Evolutionary conservation across 2,113 vertebrate genomes (phyloP), one percentile per base, ranked within the genome.

Genomic region (Ameiurus melas): DNA sequence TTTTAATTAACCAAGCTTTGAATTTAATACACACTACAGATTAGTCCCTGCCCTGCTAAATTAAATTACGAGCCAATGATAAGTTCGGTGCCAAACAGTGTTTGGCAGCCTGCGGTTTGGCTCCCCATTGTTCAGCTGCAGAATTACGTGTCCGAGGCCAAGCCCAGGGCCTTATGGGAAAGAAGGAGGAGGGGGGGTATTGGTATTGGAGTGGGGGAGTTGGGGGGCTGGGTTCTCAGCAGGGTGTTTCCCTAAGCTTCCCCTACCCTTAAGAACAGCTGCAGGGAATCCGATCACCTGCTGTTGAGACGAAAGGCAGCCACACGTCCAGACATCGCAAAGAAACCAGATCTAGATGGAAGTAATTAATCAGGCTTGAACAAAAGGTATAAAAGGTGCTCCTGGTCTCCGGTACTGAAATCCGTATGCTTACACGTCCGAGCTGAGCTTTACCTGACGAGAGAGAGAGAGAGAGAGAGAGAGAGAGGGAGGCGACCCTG

Each of bases 381-480:
- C 47, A 20, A 70, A 43, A 8, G 33, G 19, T 17, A 33, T 30
- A 19, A 53, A 43, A 43, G 39, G 62, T 17, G 53, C 62, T 27
- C 17, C 81, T 43, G 85, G 57, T 16, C 3, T 51, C 20, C 14
- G 30, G 19, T 30, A 70, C 51, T 19, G 51, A 20, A 66, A 81
- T 64, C 10, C n/a, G 73, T 4, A 53, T 25, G 9, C 55, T 80
- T 51, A 68, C 30, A 39, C 39, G 68, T 51, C 51, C 9, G 62
- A 60, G 39, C 70, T 12, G 6, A 75, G 33, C 70, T 88, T 90
- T 91, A 94, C 93, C 94, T 94, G 92, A 86, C 30, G 77, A 53
- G 22, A 6, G 51, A 80, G 12, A 47, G 19, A 22, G n/a, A n/a
- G n/a, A n/a, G n/a, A n/a, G n/a, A n/a, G n/a, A n/a, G n/a, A n/a